Evolutionary conservation across 2,113 vertebrate genomes (phyloP).

Genomic region (Micronisus gabar): DNA sequence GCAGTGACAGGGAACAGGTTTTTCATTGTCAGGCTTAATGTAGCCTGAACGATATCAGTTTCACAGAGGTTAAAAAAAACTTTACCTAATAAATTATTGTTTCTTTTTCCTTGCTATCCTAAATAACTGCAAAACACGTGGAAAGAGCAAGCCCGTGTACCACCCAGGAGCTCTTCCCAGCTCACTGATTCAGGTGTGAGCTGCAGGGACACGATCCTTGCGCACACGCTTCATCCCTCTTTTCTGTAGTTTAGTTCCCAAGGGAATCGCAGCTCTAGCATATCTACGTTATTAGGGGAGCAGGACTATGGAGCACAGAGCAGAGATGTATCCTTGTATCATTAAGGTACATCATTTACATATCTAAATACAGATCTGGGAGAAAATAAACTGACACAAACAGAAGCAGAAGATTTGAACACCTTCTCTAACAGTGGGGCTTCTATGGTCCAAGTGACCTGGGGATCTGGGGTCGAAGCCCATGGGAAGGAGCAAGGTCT

Average conservation of each 20-base stretch:
- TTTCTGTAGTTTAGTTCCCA: not conserved
- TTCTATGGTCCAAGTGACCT: not conserved
- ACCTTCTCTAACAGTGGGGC: not conserved
- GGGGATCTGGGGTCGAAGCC: not conserved
- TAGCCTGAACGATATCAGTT: not conserved
- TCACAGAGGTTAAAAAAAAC: not conserved
- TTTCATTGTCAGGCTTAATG: not conserved
- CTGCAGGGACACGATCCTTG: not conserved
- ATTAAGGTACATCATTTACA: not conserved
- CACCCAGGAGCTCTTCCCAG: not conserved
- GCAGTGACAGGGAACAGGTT: not conserved
- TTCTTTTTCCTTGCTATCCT: not conserved
- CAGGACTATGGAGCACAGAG: not conserved
- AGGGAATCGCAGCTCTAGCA: not conserved
- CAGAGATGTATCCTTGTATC: not conserved
- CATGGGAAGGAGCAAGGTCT: not conserved
- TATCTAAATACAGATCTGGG: not conserved
- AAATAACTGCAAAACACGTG: not conserved
- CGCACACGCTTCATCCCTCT: not conserved
- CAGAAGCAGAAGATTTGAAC: not conserved
- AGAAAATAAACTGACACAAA: not conserved
- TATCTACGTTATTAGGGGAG: accelerated
- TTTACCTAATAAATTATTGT: not conserved
- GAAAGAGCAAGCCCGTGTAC: not conserved
- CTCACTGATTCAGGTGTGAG: not conserved